Evolutionary conservation across 2,113 vertebrate species (phyloP), one percentile per base, ranked within the genome.

Genomic region (Cryptoleucopteryx plumbea): DNA sequence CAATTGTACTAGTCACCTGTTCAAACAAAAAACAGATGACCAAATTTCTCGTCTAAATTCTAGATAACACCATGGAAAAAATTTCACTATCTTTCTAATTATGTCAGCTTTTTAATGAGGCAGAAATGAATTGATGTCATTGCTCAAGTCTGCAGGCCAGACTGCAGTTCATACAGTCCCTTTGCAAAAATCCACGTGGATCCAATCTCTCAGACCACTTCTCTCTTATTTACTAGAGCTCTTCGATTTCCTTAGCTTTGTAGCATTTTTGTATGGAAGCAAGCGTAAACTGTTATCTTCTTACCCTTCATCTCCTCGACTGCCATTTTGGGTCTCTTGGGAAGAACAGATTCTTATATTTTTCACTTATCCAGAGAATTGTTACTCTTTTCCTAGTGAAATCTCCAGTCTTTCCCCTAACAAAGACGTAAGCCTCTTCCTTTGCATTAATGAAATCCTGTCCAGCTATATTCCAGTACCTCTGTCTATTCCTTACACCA

Each of bases 351-450:
- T 52, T 95, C n/a, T 90, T 95, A 52, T 27, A 78, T 94, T 87
- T 97, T 97, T 96, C 96, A 72, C 77, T 97, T 93, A 95, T 78
- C 74, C 78, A 97, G 94, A 86, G 73, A 90, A 92, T 79, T 93
- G 62, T 89, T 94, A 94, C 72, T 79, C 58, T 84, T 97, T 95
- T 92, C 67, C 90, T 83, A 50, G 73, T 21, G 87, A 95, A 81
- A 85, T 71, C 72, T 93, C 67, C 58, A 92, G 73, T 73, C 63
- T 52, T 94, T 88, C 40, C 82, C 48, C 62, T 91, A 86, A 87
- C 40, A 70, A 97, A 97, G 90, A 65, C 26, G 59, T 19, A 73
- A 92, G 20, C n/a, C 48, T 95, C 67, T 50, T 91, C 90, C 65
- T 71, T 80, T 95, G 36, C 61, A 45, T 47, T 90, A 82, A 93